phyloP scores from a whole-genome alignment of 2,797 vertebrate species.

The Cirrhinus mrigala region DNA sequence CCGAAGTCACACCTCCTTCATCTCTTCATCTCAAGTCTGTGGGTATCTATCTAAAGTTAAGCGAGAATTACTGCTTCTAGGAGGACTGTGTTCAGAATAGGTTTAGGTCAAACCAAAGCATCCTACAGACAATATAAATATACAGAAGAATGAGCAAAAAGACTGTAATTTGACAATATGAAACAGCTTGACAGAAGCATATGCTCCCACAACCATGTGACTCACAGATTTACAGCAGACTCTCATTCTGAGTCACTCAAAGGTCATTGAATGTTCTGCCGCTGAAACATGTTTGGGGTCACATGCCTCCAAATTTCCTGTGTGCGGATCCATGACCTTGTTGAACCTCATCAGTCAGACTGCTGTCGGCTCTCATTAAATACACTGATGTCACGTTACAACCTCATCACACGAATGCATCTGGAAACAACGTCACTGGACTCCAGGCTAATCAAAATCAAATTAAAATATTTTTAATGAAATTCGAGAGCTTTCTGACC shows the following conservation, averaged over 20 bases:
- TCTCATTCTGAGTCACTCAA: constrained; percentile 17
- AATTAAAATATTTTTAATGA: too few relatives aligned
- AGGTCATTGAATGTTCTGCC: neutral
- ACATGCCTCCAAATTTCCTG: neutral
- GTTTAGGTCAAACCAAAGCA: constrained; percentile 56
- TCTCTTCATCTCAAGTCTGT: neutral
- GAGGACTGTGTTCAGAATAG: constrained; percentile 61
- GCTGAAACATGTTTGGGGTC: neutral
- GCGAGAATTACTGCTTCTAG: constrained; percentile 2
- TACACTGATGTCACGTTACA: neutral
- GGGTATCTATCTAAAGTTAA: neutral
- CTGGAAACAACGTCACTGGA: neutral
- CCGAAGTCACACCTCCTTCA: too few relatives aligned
- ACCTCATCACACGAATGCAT: neutral
- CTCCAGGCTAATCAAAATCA: neutral
- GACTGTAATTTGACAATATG: constrained; percentile 1
- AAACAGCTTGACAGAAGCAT: neutral
- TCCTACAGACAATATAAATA: constrained; percentile 10
- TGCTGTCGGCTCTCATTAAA: neutral
- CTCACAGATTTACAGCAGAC: constrained; percentile 8
- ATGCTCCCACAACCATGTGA: constrained; percentile 24
- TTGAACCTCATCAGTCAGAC: constrained; percentile 1
- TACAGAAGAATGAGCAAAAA: neutral
- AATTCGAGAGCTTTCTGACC: too few relatives aligned
- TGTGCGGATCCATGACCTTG: neutral